Base-by-base conservation (phyloP, 2,113 vertebrate species). In the Bufo gargarizans region DNA sequence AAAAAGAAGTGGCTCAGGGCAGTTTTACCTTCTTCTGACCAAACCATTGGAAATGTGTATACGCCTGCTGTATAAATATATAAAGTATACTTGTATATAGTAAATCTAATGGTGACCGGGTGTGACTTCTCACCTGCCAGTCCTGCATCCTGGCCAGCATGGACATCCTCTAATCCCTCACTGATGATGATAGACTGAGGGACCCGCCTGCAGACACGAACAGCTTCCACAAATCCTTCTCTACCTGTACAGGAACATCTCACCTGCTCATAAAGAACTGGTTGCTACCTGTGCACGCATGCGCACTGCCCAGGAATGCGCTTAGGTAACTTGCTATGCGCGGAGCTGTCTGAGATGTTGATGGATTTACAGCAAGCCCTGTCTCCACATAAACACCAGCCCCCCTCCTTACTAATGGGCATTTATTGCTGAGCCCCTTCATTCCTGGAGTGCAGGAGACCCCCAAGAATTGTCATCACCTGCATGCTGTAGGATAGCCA, bases 111-210 rank as follows among this genome's bases (percentile, higher is more conserved):
- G 33, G 59, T 77, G 10, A 63, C 58, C 58, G 17, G 80, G 77
- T 86, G 89, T 90, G 86, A 85, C 90, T 45, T 84, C 94, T 90
- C 97, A 97, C 98, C 98, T 98, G 97, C 97, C 97, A 99, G 92
- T 98, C 97, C 90, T 96, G 97, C 96, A 98, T 98, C 95, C 96
- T 97, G 93, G 95, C 97, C 93, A 97, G 96, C 92, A 99, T 90
- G 94, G 97, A 98, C 97, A 99, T 98, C 92, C 89, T 95, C 80
- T 81, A 53, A 90, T 76, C 91, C 90, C 92, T 93, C 90, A 91
- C 93, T 82, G 94, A 93, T 96, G 33, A 33, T 33, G 94, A 96
- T 93, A 92, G 94, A 93, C 91, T 92, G 90, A 93, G 92, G 93
- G 95, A 93, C 94, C 94, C 93, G 93, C 95, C 94, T 92, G 91